Percentiles rank a stretch among this genome's conserved stretches.
Evolutionary conservation across 2,888 invertebrate species (phyloP).

Genomic region (Cephus spinipes): DNA sequence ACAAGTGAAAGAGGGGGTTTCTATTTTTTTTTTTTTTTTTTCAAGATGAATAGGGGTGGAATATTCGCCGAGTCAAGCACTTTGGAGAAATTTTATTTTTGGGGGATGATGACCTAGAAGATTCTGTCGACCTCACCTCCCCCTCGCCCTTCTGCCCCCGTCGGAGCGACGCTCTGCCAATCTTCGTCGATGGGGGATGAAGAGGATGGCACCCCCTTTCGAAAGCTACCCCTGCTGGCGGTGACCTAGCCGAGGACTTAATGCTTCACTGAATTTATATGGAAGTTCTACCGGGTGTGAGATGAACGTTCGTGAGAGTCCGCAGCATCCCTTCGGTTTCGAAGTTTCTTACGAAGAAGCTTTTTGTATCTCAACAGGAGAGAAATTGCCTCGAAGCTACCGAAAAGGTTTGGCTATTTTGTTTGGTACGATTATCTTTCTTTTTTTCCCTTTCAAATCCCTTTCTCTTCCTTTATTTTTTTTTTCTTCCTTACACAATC

Average conservation of each 20-base stretch:
- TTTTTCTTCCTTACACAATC: background rate
- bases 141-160: background rate
- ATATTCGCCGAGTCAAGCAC: background rate
- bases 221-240: background rate
- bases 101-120: background rate
- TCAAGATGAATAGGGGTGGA: background rate
- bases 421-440: background rate
- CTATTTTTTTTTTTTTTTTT: background rate
- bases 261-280: constrained; percentile 8
- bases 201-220: background rate
- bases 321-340: background rate
- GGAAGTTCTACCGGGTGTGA: background rate
- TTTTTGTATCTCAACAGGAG: background rate
- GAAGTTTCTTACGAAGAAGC: background rate
- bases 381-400: background rate
- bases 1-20: background rate
- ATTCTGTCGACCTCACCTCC: background rate
- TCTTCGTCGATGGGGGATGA: background rate
- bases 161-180: background rate
- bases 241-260: background rate
- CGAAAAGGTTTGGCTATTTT: background rate
- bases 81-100: background rate
- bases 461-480: background rate
- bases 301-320: background rate
- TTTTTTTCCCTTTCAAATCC: background rate